A percentile compares a stretch with the other conserved stretches of the same genome.
These are phyloP conservation scores for Porites lobata DNA, from an alignment of 92 coral and sea anemone genomes.

Conservation along the genomic window DNA sequence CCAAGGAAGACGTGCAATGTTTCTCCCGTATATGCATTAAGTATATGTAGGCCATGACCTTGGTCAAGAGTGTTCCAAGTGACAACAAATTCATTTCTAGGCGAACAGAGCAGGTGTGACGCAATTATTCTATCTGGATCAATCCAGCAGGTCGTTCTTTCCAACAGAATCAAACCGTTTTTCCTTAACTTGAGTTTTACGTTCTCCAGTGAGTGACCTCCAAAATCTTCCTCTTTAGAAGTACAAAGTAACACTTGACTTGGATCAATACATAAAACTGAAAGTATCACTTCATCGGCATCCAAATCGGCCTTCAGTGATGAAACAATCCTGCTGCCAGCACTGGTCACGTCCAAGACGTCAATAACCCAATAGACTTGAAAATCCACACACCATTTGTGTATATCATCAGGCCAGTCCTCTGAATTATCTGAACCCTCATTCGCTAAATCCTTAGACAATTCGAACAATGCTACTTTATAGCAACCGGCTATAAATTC, in stretches of 20 bases:
- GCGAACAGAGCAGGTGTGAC: background rate
- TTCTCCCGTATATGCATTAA: constrained; percentile 4
- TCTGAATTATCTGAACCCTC: no score
- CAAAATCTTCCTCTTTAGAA: no score
- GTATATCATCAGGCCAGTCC: background rate
- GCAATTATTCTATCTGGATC: no score
- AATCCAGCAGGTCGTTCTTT: no score
- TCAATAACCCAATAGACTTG: background rate
- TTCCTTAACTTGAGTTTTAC: background rate
- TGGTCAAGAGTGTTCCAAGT: no score
- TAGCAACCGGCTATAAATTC: background rate
- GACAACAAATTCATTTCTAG: background rate
- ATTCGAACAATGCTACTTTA: background rate
- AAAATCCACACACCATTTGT: background rate
- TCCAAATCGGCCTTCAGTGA: background rate
- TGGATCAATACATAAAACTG: background rate
- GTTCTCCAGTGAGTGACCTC: background rate
- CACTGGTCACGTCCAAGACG: background rate
- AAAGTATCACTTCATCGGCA: background rate
- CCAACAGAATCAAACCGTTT: background rate
- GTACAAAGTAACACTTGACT: background rate
- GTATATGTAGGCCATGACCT: background rate
- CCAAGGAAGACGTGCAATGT: background rate
- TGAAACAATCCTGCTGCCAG: background rate
- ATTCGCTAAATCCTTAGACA: background rate